phyloP scores from a whole-genome alignment of 2,888 invertebrate genomes.

The Hirtodrosophila alboralis region DNA sequence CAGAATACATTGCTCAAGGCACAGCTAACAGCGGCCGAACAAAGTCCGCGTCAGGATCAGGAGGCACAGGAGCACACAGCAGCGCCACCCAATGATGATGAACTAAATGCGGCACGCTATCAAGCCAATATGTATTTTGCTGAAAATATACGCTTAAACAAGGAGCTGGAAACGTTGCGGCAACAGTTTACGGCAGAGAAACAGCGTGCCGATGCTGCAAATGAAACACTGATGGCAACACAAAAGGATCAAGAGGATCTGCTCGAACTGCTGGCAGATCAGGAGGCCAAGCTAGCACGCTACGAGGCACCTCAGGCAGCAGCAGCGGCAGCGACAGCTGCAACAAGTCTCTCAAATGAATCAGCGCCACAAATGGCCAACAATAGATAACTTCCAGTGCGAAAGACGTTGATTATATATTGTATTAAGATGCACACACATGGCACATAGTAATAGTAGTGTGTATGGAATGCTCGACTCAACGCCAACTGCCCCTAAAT shows the following conservation, averaged over 20 bases:
- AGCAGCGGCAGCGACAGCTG: not conserved
- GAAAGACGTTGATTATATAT: conserved; percentile 3
- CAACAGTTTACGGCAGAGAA: conserved; percentile 71
- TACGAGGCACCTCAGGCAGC: conserved; percentile 87
- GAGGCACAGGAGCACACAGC: conserved; percentile 2
- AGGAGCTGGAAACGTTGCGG: conserved; percentile 78
- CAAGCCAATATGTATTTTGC: conserved; percentile 81
- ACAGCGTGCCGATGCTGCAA: conserved; percentile 66
- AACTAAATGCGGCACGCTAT: conserved; percentile 72
- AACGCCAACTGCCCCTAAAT: conserved; percentile 41
- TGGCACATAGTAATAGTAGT: not conserved
- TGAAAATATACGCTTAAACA: conserved; percentile 82
- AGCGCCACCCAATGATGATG: conserved; percentile 40
- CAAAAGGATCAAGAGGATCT: conserved; percentile 97
- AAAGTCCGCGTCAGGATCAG: not conserved
- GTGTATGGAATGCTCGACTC: conserved; percentile 22
- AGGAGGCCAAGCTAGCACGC: conserved; percentile 89
- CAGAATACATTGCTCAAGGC: conserved; percentile 94
- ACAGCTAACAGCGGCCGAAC: conserved; percentile 85
- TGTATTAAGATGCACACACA: conserved; percentile 21
- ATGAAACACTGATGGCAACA: conserved; percentile 87
- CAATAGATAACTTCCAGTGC: conserved; percentile 32
- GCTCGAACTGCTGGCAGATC: conserved; percentile 94
- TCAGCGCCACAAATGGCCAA: not conserved
- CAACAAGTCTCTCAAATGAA: not conserved